Conservation (phyloP, 2,113 vertebrate species). For the Ifrita kowaldi region DNA sequence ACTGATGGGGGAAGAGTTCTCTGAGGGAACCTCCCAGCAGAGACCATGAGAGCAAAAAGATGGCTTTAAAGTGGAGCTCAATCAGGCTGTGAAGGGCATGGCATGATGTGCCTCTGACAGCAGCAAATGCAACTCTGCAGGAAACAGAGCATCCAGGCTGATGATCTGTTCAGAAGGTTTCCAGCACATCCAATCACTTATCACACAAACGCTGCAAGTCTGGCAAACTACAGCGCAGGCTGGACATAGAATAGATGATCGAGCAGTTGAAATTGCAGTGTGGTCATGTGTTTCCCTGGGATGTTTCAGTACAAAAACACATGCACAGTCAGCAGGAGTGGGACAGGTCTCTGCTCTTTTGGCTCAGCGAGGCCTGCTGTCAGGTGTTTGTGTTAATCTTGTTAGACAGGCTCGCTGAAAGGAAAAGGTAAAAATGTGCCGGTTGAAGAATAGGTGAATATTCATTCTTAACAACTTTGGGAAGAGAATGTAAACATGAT, state of each 20-base stretch:
- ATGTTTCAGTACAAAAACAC: conserved; percentile 6
- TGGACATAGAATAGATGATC: conserved; percentile 26
- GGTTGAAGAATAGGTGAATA: background rate
- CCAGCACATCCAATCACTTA: conserved; percentile 18
- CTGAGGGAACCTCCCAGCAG: background rate
- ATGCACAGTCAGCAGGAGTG: conserved; percentile 27
- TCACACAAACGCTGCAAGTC: conserved; percentile 8
- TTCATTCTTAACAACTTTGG: background rate
- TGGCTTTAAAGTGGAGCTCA: background rate
- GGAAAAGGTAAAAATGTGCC: background rate
- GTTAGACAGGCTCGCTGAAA: background rate
- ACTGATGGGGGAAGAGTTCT: background rate
- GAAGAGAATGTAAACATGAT: background rate
- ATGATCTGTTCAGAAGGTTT: conserved; percentile 9
- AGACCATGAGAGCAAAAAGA: background rate
- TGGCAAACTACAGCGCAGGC: background rate
- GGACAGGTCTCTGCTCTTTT: background rate
- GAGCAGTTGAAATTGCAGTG: background rate
- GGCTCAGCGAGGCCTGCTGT: background rate
- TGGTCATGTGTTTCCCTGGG: conserved; percentile 20
- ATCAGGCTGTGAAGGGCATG: background rate
- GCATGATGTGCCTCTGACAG: background rate
- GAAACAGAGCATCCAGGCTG: background rate
- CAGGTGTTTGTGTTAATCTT: background rate
- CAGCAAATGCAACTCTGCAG: conserved; percentile 28